Evolutionary conservation across 2,888 invertebrate genomes (phyloP), one percentile per base, ranked within the genome.

Genomic region (Pandemis heparana): DNA sequence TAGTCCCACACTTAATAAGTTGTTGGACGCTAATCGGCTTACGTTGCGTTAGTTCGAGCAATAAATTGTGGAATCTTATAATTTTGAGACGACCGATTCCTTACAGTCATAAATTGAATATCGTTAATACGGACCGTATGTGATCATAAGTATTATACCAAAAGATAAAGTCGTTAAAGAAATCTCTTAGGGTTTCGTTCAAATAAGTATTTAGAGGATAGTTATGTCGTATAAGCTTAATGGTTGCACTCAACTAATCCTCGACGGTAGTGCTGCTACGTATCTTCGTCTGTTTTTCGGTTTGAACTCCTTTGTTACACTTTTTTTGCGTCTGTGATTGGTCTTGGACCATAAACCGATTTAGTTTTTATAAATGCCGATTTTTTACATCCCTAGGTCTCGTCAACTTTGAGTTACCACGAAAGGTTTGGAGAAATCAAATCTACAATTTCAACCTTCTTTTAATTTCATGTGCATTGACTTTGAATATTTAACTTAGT

Each of bases 41-140:
- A 94, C 83, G 75, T 76, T 64, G 65, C 82, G 80, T 77, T 79
- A 77, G 80, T 81, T 80, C 79, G 79, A 82, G 89, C 86, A 84
- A 92, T 94, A 94, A 94, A 94, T 94, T 90, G 82, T 89, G 89
- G 92, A 92, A 92, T 94, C 92, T 94, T 94, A 93, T 90, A 92
- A 92, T 93, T 93, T 93, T 92, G 89, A 90, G 87, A 87, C 84
- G 84, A 83, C 84, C 87, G 86, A 53, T 89, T 89, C 87, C 89
- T 90, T 89, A 86, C 80, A 82, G 89, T 87, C 91, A 92, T 94
- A 94, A 93, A 94, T 94, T 93, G 88, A 89, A 90, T 92, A 92
- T 94, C 88, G 92, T 93, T 94, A 92, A 88, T 86, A 84, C 86
- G 83, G 86, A 84, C 85, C 82, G 84, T 86, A 85, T 87, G 84